Evolutionary conservation across 2,113 vertebrate genomes (phyloP).

Genomic region (Psettodes erumei): DNA sequence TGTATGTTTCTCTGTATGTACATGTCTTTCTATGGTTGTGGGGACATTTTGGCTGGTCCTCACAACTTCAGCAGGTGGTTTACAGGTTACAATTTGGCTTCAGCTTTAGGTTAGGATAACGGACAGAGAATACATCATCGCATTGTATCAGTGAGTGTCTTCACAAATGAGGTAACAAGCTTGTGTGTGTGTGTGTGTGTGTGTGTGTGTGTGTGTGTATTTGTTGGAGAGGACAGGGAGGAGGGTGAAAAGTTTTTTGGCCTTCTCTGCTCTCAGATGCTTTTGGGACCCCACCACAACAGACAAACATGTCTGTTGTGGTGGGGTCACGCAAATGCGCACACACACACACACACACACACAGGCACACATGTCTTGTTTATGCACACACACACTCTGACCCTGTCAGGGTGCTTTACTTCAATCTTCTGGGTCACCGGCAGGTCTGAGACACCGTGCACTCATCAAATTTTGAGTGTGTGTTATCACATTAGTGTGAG

Average conservation of each 20-base stretch:
- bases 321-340: background rate
- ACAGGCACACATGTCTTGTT: background rate
- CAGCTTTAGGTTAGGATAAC: too few relatives aligned
- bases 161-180: too few relatives aligned
- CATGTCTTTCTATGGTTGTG: background rate
- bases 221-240: background rate
- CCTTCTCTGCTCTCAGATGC: slow-evolving; percentile 24
- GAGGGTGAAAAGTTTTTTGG: slow-evolving; percentile 23
- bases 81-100: too few relatives aligned
- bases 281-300: slow-evolving; percentile 13
- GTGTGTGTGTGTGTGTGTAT: slow-evolving; percentile 8
- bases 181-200: slow-evolving; percentile 19
- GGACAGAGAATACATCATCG: too few relatives aligned
- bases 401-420: slow-evolving; percentile 53
- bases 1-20: background rate
- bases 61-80: too few relatives aligned
- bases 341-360: background rate
- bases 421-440: slow-evolving; percentile 64
- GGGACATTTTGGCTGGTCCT: too few relatives aligned
- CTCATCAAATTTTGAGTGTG: slow-evolving; percentile 42
- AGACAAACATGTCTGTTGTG: background rate
- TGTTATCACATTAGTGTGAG: slow-evolving; percentile 15
- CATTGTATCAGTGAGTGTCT: too few relatives aligned
- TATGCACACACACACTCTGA: slow-evolving; percentile 3
- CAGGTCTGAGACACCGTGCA: slow-evolving; percentile 51